Conservation (phyloP, 2,797 vertebrate genomes). For the Coregonus sp. region DNA sequence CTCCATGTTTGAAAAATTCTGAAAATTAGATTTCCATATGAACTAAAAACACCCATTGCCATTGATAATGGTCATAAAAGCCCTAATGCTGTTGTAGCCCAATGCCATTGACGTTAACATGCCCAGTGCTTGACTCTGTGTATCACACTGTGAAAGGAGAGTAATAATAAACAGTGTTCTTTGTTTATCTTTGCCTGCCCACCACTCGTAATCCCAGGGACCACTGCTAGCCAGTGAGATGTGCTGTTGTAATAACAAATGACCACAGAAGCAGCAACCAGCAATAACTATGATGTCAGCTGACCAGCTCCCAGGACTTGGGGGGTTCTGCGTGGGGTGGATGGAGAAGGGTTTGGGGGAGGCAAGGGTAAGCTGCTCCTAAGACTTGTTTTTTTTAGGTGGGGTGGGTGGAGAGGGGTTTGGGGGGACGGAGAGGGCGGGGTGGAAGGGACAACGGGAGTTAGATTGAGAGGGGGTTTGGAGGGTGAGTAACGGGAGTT, state of each 20-base stretch:
- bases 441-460: background rate
- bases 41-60: background rate
- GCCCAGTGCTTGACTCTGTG: background rate
- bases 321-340: conserved; percentile 4
- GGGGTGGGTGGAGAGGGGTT: background rate
- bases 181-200: conserved; percentile 27
- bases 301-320: conserved; percentile 28
- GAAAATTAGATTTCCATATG: background rate
- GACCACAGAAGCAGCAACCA: conserved; percentile 12
- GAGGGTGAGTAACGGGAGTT: conserved; percentile 21
- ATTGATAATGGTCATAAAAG: background rate
- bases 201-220: conserved; percentile 8
- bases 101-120: background rate
- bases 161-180: conserved; percentile 37
- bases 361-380: too few relatives aligned
- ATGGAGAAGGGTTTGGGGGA: too few relatives aligned
- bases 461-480: background rate
- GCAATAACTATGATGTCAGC: conserved; percentile 28
- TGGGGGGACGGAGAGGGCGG: background rate
- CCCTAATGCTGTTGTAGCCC: too few relatives aligned
- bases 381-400: too few relatives aligned
- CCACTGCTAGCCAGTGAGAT: conserved; percentile 17
- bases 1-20: too few relatives aligned
- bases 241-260: conserved; percentile 32
- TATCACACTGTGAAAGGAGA: conserved; percentile 15